Percentiles rank a stretch among this genome's conserved stretches.
phyloP scores from a whole-genome alignment of 1,140 invertebrate genomes.

The Plutomurus gul region DNA sequence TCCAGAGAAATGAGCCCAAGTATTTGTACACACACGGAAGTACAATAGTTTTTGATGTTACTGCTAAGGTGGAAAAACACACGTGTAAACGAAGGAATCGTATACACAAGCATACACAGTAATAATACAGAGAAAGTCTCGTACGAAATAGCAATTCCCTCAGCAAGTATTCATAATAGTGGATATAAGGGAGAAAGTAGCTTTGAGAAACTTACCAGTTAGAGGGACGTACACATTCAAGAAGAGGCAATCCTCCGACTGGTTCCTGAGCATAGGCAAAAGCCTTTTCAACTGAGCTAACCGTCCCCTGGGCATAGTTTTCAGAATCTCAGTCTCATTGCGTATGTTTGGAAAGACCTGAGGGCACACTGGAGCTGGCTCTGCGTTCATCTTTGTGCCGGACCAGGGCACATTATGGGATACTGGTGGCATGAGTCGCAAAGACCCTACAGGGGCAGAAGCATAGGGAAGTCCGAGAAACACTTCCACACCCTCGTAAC shows the following conservation, averaged over 20 bases:
- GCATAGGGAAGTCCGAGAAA: slow-evolving; percentile 95
- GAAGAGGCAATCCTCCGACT: slow-evolving; percentile 96
- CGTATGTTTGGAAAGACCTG: slow-evolving; percentile 79
- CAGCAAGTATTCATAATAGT: not conserved
- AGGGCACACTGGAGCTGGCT: slow-evolving; percentile 87
- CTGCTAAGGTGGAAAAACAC: too few species aligned
- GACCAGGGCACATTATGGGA: slow-evolving; percentile 88
- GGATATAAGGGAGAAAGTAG: not conserved
- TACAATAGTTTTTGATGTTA: too few species aligned
- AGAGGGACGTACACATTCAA: slow-evolving; percentile 94
- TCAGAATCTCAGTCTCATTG: slow-evolving; percentile 75
- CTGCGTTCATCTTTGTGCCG: slow-evolving; percentile 86
- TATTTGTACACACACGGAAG: too few species aligned
- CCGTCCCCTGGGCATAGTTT: slow-evolving; percentile 82
- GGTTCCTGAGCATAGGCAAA: slow-evolving; percentile 81
- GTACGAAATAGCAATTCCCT: too few species aligned
- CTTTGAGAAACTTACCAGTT: slow-evolving; percentile 70
- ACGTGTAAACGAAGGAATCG: too few species aligned
- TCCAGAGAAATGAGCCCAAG: too few species aligned
- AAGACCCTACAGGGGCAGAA: slow-evolving; percentile 82
- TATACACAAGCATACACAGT: too few species aligned
- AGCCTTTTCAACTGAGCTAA: slow-evolving; percentile 84
- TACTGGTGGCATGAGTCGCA: slow-evolving; percentile 93
- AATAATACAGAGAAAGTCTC: too few species aligned
- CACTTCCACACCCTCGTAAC: slow-evolving; percentile 71